Conservation (phyloP, 2,888 invertebrate species). For the Teleiodes luculella region DNA sequence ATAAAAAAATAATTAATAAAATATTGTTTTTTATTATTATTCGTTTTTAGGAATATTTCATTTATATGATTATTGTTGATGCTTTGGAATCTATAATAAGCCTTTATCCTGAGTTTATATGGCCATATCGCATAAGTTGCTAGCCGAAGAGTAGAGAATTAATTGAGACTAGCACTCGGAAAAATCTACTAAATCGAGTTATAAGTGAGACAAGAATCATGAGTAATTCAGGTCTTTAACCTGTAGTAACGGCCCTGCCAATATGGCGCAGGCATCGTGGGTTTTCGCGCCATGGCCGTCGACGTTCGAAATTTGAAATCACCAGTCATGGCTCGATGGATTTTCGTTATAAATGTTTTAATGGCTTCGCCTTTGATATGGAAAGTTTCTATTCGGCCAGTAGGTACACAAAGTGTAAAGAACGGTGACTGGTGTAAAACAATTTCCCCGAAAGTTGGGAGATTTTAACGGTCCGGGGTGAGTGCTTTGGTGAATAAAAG, state of each 20-base stretch:
- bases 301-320: conserved; percentile 1
- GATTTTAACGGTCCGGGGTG: neutral
- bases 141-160: too few relatives aligned
- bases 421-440: neutral
- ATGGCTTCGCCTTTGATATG: neutral
- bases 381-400: neutral
- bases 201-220: neutral
- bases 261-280: neutral
- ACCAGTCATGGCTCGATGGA: neutral
- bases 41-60: too few relatives aligned
- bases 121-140: too few relatives aligned
- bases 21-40: too few relatives aligned
- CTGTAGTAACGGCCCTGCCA: conserved; percentile 1
- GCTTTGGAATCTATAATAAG: too few relatives aligned
- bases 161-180: too few relatives aligned
- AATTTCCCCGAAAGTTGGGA: neutral
- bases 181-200: neutral
- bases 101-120: too few relatives aligned
- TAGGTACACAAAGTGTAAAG: neutral
- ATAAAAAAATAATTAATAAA: too few relatives aligned
- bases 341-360: neutral
- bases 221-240: neutral
- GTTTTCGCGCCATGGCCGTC: neutral
- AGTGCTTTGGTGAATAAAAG: too few relatives aligned
- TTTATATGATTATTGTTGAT: too few relatives aligned